Evolutionary conservation across 1,140 invertebrate species (phyloP).

Genomic region (Latrodectus geometricus): DNA sequence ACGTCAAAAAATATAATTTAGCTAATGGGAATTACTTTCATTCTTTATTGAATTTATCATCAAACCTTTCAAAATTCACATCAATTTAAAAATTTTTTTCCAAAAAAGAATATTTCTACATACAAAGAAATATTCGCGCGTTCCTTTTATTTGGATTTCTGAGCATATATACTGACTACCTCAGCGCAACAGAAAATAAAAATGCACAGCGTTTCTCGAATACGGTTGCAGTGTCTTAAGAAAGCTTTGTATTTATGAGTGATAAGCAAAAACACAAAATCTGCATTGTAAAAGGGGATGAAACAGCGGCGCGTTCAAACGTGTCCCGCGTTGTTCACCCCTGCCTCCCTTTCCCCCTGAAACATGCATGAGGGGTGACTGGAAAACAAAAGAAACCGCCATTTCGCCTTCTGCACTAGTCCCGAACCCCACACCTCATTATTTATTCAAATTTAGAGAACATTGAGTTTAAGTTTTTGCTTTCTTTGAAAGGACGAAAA

Average conservation of each 20-base stretch:
- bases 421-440: not conserved
- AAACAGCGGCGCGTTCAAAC: not conserved
- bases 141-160: too few species aligned
- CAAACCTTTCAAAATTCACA: too few species aligned
- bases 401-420: not conserved
- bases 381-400: not conserved
- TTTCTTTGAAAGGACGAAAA: not conserved
- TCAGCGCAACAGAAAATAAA: not conserved
- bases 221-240: not conserved
- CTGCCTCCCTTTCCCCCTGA: not conserved
- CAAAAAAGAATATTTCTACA: too few species aligned
- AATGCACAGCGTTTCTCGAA: not conserved
- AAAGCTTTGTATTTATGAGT: not conserved
- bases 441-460: not conserved
- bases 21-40: too few species aligned
- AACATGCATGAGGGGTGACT: not conserved
- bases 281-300: not conserved
- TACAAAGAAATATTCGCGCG: too few species aligned
- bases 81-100: too few species aligned
- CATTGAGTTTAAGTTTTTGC: not conserved
- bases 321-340: not conserved
- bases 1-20: too few species aligned
- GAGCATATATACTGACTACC: too few species aligned
- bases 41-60: too few species aligned
- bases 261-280: not conserved